These are phyloP conservation scores for Nomada ferruginata DNA, from an alignment of 2,888 invertebrate species.

Conservation along the genomic window DNA sequence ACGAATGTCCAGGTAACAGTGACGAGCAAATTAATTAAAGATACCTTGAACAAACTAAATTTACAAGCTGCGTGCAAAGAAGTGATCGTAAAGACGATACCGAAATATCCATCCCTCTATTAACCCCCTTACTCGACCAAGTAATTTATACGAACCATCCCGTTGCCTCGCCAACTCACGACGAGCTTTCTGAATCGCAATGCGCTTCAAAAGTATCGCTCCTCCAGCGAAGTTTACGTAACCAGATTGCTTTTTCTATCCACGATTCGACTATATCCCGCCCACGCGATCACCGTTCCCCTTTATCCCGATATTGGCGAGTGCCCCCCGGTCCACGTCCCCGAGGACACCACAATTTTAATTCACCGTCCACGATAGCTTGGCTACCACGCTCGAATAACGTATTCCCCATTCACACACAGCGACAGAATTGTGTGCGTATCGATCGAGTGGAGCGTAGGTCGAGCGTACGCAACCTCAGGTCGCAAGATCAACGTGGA, in stretches of 20 bases:
- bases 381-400: neutral
- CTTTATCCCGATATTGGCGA: neutral
- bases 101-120: neutral
- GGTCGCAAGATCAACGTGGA: slow-evolving; percentile 58
- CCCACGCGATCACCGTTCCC: neutral
- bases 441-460: slow-evolving; percentile 59
- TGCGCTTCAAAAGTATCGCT: neutral
- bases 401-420: neutral
- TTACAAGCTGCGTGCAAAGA: neutral
- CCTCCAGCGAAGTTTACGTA: neutral
- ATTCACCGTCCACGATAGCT: neutral
- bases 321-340: neutral
- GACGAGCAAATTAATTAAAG: neutral
- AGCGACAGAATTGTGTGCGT: neutral
- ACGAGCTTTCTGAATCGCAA: neutral
- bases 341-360: neutral
- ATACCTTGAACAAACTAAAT: neutral
- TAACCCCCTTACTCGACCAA: neutral
- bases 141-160: neutral
- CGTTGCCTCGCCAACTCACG: neutral
- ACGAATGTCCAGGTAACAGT: too few species aligned
- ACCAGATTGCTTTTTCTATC: neutral
- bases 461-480: slow-evolving; percentile 57
- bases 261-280: neutral
- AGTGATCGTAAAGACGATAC: neutral